Evolutionary conservation across 2,888 invertebrate genomes (phyloP).

Genomic region (Pachliopta kotzebuea): DNA sequence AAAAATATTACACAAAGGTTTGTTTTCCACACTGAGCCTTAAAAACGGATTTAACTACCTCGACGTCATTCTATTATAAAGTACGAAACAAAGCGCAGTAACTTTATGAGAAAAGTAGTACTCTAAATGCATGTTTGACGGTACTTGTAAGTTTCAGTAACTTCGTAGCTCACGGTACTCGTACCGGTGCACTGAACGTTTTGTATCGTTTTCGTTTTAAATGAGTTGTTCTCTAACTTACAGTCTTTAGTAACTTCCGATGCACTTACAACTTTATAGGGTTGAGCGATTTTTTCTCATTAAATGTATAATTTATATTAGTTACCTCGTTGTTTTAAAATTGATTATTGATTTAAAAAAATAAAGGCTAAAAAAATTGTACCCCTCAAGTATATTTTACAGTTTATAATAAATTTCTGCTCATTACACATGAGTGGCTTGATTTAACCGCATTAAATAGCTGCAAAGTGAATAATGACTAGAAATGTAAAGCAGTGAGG

Average conservation of each 20-base stretch:
- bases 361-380: not conserved
- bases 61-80: constrained; percentile 11
- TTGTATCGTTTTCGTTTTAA: constrained; percentile 17
- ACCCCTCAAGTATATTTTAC: not conserved
- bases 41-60: constrained; percentile 14
- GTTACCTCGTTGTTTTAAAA: too few species aligned
- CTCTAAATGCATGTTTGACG: constrained; percentile 19
- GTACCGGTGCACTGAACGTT: constrained; percentile 11
- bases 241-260: constrained; percentile 1
- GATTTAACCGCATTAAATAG: not conserved
- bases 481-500: constrained; percentile 26
- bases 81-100: constrained; percentile 3
- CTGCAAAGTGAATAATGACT: constrained; percentile 17
- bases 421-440: not conserved
- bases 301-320: not conserved
- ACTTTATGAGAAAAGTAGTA: constrained; percentile 9
- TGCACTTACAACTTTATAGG: not conserved
- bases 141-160: constrained; percentile 18
- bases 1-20: not conserved
- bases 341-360: too few species aligned
- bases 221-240: constrained; percentile 1
- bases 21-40: constrained; percentile 5
- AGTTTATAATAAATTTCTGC: not conserved
- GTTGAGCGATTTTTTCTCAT: not conserved
- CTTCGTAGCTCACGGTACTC: constrained; percentile 7